phyloP scores from a whole-genome alignment of 2,797 vertebrate genomes.

The Vireo griseus region DNA sequence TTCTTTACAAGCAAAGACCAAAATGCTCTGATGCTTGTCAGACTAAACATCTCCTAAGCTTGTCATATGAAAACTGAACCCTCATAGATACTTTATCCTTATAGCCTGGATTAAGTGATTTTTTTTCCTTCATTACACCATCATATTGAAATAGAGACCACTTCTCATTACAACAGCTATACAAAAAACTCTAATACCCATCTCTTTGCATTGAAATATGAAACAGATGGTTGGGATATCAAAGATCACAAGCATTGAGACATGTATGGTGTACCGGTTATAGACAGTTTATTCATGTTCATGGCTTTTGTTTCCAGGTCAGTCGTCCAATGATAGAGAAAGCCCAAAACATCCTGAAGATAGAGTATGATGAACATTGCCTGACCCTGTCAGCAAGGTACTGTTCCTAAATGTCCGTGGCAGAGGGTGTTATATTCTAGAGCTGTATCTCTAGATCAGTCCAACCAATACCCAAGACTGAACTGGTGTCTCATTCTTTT shows the following conservation, averaged over 20 bases:
- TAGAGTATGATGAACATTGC: constrained; percentile 84
- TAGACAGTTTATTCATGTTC: background rate
- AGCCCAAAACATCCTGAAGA: constrained; percentile 84
- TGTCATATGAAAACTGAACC: background rate
- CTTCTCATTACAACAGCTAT: background rate
- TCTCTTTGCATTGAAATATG: background rate
- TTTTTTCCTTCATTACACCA: background rate
- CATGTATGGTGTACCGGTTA: background rate
- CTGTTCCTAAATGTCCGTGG: background rate
- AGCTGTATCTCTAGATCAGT: background rate
- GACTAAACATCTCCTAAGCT: background rate
- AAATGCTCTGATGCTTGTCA: background rate
- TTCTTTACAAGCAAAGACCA: background rate
- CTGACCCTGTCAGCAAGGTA: constrained; percentile 90
- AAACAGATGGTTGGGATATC: background rate
- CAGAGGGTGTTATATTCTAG: background rate
- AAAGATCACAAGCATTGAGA: background rate
- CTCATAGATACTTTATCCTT: background rate
- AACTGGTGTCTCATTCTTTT: background rate
- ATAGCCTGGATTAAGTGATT: background rate
- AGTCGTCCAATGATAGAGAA: constrained; percentile 86
- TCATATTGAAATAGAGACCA: background rate
- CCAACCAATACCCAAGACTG: background rate
- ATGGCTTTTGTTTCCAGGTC: constrained; percentile 78
- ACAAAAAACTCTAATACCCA: background rate